Evolutionary conservation across 2,797 vertebrate species (phyloP).

Genomic region (Gambelia wislizenii): DNA sequence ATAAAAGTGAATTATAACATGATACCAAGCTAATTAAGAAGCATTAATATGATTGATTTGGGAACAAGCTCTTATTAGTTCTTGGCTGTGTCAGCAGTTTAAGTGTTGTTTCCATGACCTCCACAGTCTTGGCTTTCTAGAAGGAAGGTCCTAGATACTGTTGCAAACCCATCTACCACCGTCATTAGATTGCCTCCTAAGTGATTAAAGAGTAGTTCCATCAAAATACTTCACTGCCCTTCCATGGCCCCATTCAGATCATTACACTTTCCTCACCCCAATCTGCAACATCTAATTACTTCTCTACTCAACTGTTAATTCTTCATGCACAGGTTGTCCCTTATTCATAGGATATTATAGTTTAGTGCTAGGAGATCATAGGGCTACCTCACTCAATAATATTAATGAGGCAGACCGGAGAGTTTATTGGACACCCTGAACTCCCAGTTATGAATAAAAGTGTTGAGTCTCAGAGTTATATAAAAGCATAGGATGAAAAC

Average conservation of each 20-base stretch:
- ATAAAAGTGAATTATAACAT: constrained; percentile 61
- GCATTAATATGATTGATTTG: constrained; percentile 53
- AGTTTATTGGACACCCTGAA: constrained; percentile 25
- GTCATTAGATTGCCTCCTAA: constrained; percentile 19
- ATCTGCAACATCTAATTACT: constrained; percentile 57
- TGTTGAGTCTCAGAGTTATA: background rate
- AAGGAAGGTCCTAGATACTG: constrained; percentile 3
- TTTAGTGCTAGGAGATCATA: constrained; percentile 63
- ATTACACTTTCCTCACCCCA: constrained; percentile 48
- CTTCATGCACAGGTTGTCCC: constrained; percentile 48
- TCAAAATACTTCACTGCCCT: constrained; percentile 25
- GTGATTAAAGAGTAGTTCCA: constrained; percentile 36
- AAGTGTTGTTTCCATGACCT: constrained; percentile 47
- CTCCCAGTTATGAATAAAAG: background rate
- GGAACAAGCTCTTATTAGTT: constrained; percentile 34
- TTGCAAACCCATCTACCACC: background rate
- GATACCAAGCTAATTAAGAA: constrained; percentile 70
- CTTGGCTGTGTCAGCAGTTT: constrained; percentile 63
- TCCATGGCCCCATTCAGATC: constrained; percentile 33
- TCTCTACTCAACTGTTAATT: constrained; percentile 28
- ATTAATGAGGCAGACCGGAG: constrained; percentile 38
- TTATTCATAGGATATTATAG: constrained; percentile 49
- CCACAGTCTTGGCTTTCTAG: constrained; percentile 37
- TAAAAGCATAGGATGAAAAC: background rate
- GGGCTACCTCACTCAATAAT: constrained; percentile 53